A percentile compares a stretch with the other conserved stretches of the same genome.
Conservation (phyloP, 2,797 vertebrate genomes). For the Hybognathus amarus region DNA sequence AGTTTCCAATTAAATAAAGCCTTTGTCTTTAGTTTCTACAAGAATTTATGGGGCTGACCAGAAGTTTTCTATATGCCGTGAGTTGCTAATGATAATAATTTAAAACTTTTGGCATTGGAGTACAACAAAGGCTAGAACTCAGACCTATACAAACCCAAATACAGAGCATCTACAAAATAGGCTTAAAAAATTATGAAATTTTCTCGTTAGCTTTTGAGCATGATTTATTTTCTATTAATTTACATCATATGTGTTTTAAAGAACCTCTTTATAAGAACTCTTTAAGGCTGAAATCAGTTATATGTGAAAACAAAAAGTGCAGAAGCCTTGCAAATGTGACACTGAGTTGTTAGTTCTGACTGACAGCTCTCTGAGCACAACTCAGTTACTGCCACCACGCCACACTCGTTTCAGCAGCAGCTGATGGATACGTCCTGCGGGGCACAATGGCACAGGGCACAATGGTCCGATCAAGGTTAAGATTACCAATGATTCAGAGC, state of each 20-base stretch:
- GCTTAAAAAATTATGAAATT: background rate
- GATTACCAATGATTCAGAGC: constrained; percentile 32
- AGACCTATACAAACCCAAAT: background rate
- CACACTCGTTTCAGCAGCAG: background rate
- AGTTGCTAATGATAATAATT: background rate
- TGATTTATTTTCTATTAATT: background rate
- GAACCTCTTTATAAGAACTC: background rate
- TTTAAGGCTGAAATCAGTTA: background rate
- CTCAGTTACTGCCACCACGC: constrained; percentile 50
- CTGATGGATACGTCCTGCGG: constrained; percentile 26
- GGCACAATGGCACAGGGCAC: background rate
- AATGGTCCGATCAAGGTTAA: constrained; percentile 35
- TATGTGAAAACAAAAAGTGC: constrained; percentile 10
- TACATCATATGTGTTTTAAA: background rate
- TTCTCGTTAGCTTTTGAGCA: background rate
- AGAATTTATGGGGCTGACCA: background rate
- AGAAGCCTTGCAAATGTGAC: constrained; percentile 15
- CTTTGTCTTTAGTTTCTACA: background rate
- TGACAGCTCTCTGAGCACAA: constrained; percentile 54
- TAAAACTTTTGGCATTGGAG: too few relatives aligned
- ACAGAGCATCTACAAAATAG: background rate
- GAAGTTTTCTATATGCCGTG: background rate
- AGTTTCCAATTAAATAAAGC: background rate
- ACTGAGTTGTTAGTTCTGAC: constrained; percentile 33
- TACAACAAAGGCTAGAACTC: background rate